phyloP scores from a whole-genome alignment of 1,140 invertebrate species.

The Magallana ariakensis region DNA sequence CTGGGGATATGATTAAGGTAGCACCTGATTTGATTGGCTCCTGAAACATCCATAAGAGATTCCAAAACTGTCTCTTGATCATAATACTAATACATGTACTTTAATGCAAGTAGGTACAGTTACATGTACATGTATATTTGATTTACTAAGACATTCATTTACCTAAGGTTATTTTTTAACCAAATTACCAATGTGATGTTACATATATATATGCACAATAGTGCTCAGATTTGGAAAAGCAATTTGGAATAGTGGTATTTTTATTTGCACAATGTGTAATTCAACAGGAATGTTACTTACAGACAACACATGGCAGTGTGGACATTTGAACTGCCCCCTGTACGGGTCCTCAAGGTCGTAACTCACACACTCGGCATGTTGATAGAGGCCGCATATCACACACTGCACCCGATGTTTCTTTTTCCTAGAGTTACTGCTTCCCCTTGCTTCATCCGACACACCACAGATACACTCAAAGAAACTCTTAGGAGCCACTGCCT shows the following conservation, averaged over 20 bases:
- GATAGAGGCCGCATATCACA: constrained; percentile 82
- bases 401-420: constrained; percentile 80
- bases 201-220: no score
- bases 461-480: constrained; percentile 77
- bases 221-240: no score
- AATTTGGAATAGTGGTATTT: no score
- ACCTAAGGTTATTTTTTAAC: no score
- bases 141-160: no score
- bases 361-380: constrained; percentile 84
- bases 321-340: constrained; percentile 82
- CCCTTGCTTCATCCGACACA: constrained; percentile 45
- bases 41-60: constrained; percentile 62
- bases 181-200: no score
- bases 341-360: constrained; percentile 79
- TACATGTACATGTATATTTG: no score
- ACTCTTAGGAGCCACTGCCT: neutral
- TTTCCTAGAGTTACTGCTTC: constrained; percentile 28
- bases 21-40: constrained; percentile 82
- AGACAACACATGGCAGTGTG: constrained; percentile 83
- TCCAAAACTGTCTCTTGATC: neutral
- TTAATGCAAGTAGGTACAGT: no score
- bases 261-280: no score
- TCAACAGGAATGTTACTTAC: constrained; percentile 65
- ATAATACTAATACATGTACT: no score
- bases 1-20: constrained; percentile 88